phyloP scores from a whole-genome alignment of 2,113 vertebrate species.

The Raja brachyura region DNA sequence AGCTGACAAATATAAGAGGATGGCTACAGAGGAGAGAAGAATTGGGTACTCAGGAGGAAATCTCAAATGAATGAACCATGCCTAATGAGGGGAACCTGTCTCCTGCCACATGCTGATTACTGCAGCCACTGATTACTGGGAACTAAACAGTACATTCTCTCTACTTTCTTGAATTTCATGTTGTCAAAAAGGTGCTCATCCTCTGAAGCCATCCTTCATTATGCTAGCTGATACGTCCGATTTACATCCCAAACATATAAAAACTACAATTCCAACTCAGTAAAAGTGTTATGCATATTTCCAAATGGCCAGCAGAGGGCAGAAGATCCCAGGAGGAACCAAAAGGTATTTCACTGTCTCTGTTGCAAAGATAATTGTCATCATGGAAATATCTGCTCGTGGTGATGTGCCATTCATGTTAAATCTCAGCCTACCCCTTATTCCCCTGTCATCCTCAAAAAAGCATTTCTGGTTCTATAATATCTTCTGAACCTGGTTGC shows the following conservation, averaged over 20 bases:
- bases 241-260: neutral
- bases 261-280: neutral
- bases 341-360: neutral
- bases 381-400: too few species aligned
- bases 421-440: too few species aligned
- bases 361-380: neutral
- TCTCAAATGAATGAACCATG: neutral
- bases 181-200: neutral
- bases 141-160: neutral
- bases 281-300: neutral
- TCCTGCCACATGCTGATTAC: neutral
- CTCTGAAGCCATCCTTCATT: neutral
- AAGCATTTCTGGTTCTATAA: too few species aligned
- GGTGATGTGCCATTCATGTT: too few species aligned
- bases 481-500: too few species aligned
- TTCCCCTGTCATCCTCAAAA: too few species aligned
- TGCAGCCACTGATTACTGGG: neutral
- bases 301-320: neutral
- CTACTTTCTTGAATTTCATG: neutral
- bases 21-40: neutral
- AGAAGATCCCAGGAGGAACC: neutral
- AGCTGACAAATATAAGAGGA: neutral
- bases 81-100: neutral
- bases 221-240: neutral
- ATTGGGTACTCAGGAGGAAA: neutral